These are phyloP conservation scores for Sturnus vulgaris DNA, from an alignment of 2,113 vertebrate species.

Conservation along the genomic window DNA sequence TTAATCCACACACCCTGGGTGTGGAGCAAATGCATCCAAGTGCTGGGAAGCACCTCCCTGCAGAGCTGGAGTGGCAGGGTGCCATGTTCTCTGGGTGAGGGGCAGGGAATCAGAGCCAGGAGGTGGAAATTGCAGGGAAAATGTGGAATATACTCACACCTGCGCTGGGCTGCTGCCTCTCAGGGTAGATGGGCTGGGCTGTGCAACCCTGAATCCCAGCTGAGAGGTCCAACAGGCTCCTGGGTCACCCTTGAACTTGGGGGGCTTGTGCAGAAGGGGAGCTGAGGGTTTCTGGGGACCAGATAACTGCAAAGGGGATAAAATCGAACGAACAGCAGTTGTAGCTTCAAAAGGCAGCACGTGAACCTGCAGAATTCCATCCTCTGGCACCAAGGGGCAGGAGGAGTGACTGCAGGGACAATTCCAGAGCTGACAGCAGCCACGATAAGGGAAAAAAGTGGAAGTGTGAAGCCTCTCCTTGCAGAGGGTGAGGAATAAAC, in stretches of 20 bases:
- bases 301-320: not conserved
- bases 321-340: not conserved
- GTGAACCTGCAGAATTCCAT: fast-evolving
- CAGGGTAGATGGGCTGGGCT: not conserved
- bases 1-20: not conserved
- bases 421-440: not conserved
- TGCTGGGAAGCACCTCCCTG: not conserved
- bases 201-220: not conserved
- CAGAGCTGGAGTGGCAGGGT: not conserved
- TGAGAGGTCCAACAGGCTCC: not conserved
- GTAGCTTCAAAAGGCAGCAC: not conserved
- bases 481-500: not conserved
- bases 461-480: not conserved
- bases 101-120: not conserved
- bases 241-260: not conserved
- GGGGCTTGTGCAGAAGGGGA: not conserved
- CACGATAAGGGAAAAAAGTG: fast-evolving
- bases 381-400: not conserved
- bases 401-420: not conserved
- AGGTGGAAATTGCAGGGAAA: not conserved
- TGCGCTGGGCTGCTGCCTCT: not conserved
- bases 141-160: not conserved
- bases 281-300: not conserved
- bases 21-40: fast-evolving
- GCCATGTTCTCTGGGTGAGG: fast-evolving